Conservation (phyloP, 2,888 invertebrate species). For the Amphiduros pacificus region DNA sequence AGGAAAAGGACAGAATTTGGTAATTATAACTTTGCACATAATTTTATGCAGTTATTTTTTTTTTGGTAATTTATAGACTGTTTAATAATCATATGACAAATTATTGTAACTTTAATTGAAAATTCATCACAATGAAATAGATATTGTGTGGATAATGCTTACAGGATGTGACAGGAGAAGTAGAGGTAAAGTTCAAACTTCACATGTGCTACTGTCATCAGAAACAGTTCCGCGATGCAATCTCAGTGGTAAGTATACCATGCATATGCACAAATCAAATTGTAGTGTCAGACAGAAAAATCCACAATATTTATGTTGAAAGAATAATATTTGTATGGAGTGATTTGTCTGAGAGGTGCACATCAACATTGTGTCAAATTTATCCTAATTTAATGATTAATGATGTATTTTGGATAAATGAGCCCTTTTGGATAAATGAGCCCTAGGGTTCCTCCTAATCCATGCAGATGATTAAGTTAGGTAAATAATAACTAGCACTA, state of each 20-base stretch:
- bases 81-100: no score
- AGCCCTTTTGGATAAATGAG: neutral
- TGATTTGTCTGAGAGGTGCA: no score
- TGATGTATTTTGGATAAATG: neutral
- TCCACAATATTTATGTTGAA: neutral
- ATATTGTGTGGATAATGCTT: slow-evolving; percentile 8
- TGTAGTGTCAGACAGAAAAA: neutral
- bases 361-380: neutral
- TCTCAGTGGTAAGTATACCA: slow-evolving; percentile 55
- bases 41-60: slow-evolving; percentile 4
- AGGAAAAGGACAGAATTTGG: slow-evolving; percentile 33
- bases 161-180: slow-evolving; percentile 57
- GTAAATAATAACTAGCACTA: no score
- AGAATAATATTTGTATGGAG: neutral
- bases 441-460: no score
- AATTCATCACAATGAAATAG: no score
- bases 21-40: neutral
- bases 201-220: slow-evolving; percentile 72
- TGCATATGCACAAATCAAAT: neutral
- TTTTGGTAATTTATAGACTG: neutral
- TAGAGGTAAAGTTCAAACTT: slow-evolving; percentile 74
- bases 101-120: neutral
- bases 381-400: neutral
- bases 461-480: no score
- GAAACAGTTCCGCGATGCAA: slow-evolving; percentile 69